Conservation (phyloP, 2,888 invertebrate species). For the Lasioglossum vierecki region DNA sequence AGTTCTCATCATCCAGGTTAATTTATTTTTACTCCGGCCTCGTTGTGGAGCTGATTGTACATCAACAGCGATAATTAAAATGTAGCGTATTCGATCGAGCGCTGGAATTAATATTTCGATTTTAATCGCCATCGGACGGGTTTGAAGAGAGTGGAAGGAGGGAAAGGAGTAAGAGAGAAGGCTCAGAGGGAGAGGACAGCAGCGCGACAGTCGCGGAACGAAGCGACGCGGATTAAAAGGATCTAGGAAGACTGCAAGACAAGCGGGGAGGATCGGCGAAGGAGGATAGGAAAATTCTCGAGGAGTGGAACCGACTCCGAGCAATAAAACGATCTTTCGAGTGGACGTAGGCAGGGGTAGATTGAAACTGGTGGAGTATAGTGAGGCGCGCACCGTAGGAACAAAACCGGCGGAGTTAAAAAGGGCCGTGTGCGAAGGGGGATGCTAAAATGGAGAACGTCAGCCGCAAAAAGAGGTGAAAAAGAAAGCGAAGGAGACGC, state of each 20-base stretch:
- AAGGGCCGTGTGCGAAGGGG: constrained; percentile 18
- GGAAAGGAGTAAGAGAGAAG: neutral
- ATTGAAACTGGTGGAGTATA: constrained; percentile 56
- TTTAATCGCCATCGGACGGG: neutral
- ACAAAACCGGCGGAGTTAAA: constrained; percentile 48
- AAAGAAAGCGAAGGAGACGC: constrained; percentile 35
- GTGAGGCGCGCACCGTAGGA: constrained; percentile 31
- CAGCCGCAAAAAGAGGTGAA: neutral
- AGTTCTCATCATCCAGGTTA: neutral
- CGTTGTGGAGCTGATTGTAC: neutral
- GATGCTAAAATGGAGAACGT: constrained; percentile 37
- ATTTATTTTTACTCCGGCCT: neutral
- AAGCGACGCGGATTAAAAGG: constrained; percentile 36
- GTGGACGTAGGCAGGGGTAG: constrained; percentile 4
- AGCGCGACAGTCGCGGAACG: constrained; percentile 43
- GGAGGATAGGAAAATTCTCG: constrained; percentile 31
- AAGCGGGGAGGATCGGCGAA: neutral
- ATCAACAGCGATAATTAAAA: neutral
- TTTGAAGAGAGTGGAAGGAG: neutral
- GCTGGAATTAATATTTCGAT: neutral
- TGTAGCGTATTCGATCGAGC: neutral
- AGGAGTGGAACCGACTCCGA: neutral
- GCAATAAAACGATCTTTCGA: constrained; percentile 26
- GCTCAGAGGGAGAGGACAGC: neutral
- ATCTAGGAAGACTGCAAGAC: neutral